Evolutionary conservation across 2,113 vertebrate species (phyloP).

Genomic region (Boulengeromyrus knoepffleri): DNA sequence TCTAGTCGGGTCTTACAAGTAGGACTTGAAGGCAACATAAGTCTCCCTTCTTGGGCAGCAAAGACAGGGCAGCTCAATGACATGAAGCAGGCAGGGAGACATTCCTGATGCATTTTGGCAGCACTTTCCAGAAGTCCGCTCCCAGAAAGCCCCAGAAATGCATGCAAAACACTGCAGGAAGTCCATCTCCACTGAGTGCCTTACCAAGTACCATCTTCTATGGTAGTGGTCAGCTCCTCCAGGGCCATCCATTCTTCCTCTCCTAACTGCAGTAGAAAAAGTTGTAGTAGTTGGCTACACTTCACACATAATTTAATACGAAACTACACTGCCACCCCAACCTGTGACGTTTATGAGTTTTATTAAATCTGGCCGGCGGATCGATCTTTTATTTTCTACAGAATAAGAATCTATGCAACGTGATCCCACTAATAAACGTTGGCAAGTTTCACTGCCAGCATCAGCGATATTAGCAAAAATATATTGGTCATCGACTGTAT

Average conservation of each 20-base stretch:
- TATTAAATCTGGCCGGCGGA: not conserved
- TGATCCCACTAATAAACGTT: not conserved
- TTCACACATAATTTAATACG: too few relatives aligned
- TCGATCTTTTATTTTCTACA: not conserved
- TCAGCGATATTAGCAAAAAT: not conserved
- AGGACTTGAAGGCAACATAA: too few relatives aligned
- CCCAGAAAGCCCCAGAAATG: not conserved
- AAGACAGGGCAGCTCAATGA: too few relatives aligned
- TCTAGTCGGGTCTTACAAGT: too few relatives aligned
- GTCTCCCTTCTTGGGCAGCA: too few relatives aligned
- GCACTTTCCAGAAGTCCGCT: not conserved
- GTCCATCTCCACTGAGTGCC: not conserved
- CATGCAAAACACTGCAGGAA: not conserved
- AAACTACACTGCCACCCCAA: too few relatives aligned
- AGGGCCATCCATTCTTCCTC: not conserved
- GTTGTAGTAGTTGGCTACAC: too few relatives aligned
- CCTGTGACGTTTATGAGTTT: not conserved
- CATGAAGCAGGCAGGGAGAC: not conserved
- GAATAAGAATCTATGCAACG: not conserved
- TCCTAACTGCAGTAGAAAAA: not conserved
- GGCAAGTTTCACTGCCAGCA: not conserved
- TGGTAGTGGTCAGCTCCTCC: not conserved
- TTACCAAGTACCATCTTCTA: not conserved
- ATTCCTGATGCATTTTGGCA: not conserved
- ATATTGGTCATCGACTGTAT: not conserved